phyloP scores from a whole-genome alignment of 2,888 invertebrate species.

The Troides helena region DNA sequence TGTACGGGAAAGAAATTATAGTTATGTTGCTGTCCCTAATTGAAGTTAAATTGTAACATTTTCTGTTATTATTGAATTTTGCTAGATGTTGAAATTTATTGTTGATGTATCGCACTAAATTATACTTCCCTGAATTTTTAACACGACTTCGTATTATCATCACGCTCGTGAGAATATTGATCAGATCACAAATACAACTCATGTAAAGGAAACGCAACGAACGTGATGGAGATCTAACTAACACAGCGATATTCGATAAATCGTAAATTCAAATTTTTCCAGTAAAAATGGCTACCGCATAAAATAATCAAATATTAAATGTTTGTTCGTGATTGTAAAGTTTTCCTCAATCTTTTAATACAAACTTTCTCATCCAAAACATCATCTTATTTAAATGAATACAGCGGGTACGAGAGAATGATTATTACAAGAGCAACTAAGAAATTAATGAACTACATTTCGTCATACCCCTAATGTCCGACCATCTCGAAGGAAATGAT shows the following conservation, averaged over 20 bases:
- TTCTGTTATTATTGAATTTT: not conserved
- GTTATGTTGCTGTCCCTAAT: conserved; percentile 37
- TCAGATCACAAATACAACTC: conserved; percentile 18
- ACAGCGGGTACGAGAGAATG: conserved; percentile 36
- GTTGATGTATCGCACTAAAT: not conserved
- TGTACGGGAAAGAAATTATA: conserved; percentile 54
- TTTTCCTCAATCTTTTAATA: not conserved
- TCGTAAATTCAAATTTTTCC: conserved; percentile 14
- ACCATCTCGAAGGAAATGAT: conserved; percentile 60
- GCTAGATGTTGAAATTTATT: not conserved
- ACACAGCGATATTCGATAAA: conserved; percentile 16
- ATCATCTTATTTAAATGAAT: conserved; percentile 30
- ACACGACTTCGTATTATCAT: conserved; percentile 15
- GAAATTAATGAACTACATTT: conserved; percentile 63
- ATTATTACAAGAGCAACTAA: conserved; percentile 57
- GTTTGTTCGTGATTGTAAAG: no score
- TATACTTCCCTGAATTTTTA: not conserved
- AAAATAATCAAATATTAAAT: not conserved
- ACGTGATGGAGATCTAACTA: conserved; percentile 25
- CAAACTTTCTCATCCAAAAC: conserved; percentile 22
- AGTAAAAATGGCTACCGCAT: conserved; percentile 3
- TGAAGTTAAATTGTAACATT: conserved; percentile 43
- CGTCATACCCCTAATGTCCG: conserved; percentile 55
- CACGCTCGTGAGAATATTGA: conserved; percentile 14
- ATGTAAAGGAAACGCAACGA: conserved; percentile 23